phyloP scores from a whole-genome alignment of 2,113 vertebrate species.

The Dicerorhinus sumatrensis region DNA sequence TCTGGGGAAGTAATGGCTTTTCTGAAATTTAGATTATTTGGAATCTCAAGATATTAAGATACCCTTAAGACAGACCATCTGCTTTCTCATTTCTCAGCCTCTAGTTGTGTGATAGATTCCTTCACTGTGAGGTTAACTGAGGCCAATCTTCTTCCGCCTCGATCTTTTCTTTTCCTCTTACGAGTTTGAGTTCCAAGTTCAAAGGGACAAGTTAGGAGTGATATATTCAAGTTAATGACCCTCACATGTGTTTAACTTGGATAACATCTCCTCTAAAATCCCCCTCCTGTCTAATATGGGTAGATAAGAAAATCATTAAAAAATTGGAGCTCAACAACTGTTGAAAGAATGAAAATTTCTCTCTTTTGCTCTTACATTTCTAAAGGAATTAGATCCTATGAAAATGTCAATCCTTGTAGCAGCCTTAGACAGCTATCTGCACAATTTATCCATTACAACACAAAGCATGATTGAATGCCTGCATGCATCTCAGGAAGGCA shows the following conservation, averaged over 20 bases:
- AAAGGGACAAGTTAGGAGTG: constrained; percentile 72
- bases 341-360: constrained; percentile 58
- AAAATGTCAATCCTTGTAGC: background rate
- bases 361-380: constrained; percentile 9
- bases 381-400: constrained; percentile 14
- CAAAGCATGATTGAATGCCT: background rate
- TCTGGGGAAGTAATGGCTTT: background rate
- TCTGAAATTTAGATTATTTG: constrained; percentile 58
- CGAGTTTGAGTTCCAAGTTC: constrained; percentile 73
- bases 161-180: constrained; percentile 54
- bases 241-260: constrained; percentile 77
- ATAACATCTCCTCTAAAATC: constrained; percentile 70
- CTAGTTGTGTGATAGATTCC: constrained; percentile 50
- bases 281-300: constrained; percentile 54
- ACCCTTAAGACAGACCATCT: constrained; percentile 56
- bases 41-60: constrained; percentile 62
- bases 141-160: constrained; percentile 47
- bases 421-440: background rate
- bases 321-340: constrained; percentile 53
- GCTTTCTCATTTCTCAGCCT: constrained; percentile 53
- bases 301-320: constrained; percentile 76
- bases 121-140: constrained; percentile 66
- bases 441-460: background rate
- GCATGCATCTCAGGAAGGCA: background rate
- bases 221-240: constrained; percentile 77